Conservation (phyloP, 2,888 invertebrate species). For the Tyria jacobaeae region DNA sequence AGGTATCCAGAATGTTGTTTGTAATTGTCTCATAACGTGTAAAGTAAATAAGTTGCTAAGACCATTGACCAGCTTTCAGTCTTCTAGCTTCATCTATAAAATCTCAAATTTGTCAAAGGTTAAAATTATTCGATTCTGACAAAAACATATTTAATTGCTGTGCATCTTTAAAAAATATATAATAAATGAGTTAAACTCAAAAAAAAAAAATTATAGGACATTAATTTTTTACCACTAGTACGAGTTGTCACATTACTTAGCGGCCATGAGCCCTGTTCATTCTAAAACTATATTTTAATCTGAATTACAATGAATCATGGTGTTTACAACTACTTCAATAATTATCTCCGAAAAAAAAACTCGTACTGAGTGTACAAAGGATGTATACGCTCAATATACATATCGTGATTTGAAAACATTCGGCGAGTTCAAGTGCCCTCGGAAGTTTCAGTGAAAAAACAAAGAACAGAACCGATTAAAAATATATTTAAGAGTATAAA, state of each 20-base stretch:
- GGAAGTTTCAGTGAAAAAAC: background rate
- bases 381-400: background rate
- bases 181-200: too few relatives aligned
- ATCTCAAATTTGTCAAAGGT: constrained; percentile 65
- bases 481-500: constrained; percentile 1
- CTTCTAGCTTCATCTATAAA: constrained; percentile 66
- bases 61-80: constrained; percentile 68
- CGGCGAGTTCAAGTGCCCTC: background rate
- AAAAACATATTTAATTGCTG: too few relatives aligned
- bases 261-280: too few relatives aligned
- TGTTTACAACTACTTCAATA: background rate
- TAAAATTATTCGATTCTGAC: constrained; percentile 35
- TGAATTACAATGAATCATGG: background rate
- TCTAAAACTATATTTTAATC: too few relatives aligned
- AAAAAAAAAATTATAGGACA: too few relatives aligned
- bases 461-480: background rate
- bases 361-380: background rate
- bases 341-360: background rate
- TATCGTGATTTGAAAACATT: background rate
- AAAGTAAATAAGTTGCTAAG: constrained; percentile 38
- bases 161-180: too few relatives aligned
- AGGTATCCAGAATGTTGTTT: constrained; percentile 24
- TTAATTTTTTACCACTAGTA: too few relatives aligned
- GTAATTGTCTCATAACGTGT: constrained; percentile 39
- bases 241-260: too few relatives aligned